Percentiles rank a stretch among this genome's conserved stretches.
Conservation (phyloP, 1,140 invertebrate genomes). For the Leptopilina boulardi region DNA sequence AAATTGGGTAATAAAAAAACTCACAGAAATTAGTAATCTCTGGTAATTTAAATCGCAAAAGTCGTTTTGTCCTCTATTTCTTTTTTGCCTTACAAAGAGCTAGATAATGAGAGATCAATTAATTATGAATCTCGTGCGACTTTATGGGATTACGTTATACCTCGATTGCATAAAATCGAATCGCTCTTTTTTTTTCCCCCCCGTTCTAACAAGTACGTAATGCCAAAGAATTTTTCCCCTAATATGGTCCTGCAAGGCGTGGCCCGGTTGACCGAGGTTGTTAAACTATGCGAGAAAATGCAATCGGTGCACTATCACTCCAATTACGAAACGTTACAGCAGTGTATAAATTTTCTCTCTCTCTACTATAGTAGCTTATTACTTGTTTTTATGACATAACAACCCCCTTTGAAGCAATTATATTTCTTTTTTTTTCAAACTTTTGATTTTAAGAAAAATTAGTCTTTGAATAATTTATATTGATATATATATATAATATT, state of each 20-base stretch:
- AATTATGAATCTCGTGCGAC: conserved; percentile 65
- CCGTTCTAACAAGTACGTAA: conserved; percentile 48
- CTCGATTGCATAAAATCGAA: conserved; percentile 61
- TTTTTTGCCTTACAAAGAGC: conserved; percentile 44
- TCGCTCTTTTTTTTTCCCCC: conserved; percentile 43
- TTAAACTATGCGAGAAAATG: conserved; percentile 63
- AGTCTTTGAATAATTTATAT: too few relatives aligned
- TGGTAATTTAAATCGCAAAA: conserved; percentile 43
- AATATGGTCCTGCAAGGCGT: conserved; percentile 66
- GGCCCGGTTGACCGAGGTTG: conserved; percentile 45
- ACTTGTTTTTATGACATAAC: conserved; percentile 67
- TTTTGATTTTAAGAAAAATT: conserved; percentile 11
- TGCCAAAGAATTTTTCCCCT: conserved; percentile 64
- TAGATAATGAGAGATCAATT: conserved; percentile 51
- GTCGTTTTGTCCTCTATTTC: conserved; percentile 50
- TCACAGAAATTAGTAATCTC: neutral
- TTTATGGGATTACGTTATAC: conserved; percentile 58
- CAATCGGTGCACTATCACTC: conserved; percentile 65
- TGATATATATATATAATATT: too few relatives aligned
- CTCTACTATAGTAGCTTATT: conserved; percentile 50
- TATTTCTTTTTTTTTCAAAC: neutral
- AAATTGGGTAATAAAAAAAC: conserved; percentile 34
- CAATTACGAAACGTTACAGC: conserved; percentile 72
- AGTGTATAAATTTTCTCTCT: conserved; percentile 61
- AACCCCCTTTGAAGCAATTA: conserved; percentile 48